Percentiles rank a stretch among this genome's conserved stretches.
These are phyloP conservation scores for Pseudorhombus dupliciocellatus DNA, from an alignment of 2,113 vertebrate genomes.

Conservation along the genomic window DNA sequence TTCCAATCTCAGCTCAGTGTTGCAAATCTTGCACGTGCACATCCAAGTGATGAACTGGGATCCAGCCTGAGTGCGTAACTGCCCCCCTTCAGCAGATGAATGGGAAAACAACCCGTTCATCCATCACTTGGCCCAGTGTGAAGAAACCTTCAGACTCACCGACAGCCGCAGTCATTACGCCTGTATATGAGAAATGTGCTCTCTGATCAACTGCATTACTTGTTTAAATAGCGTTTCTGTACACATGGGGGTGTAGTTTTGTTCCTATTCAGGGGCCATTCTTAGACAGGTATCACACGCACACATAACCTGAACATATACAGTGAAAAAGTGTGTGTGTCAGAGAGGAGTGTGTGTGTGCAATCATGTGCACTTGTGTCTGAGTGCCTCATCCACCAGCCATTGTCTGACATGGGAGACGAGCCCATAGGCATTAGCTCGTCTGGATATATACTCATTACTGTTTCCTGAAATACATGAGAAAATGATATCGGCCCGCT, in stretches of 20 bases:
- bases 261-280: too few species aligned
- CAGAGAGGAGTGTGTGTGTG: not conserved
- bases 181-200: not conserved
- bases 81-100: not conserved
- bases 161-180: too few species aligned
- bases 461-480: conserved; percentile 52
- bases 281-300: not conserved
- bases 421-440: conserved; percentile 44
- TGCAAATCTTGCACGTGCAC: not conserved
- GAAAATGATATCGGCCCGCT: conserved; percentile 48
- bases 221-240: not conserved
- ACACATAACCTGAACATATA: too few species aligned
- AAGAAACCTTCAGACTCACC: not conserved
- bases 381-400: conserved; percentile 42
- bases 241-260: not conserved
- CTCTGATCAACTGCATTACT: not conserved
- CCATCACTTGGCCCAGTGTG: not conserved
- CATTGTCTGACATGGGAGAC: conserved; percentile 52
- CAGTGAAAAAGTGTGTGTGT: conserved; percentile 7
- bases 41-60: too few species aligned
- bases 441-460: conserved; percentile 45
- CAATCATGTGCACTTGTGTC: conserved; percentile 33
- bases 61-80: too few species aligned
- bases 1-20: not conserved
- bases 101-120: not conserved